Conservation (phyloP, 2,113 vertebrate genomes). For the Perognathus longimembris region DNA sequence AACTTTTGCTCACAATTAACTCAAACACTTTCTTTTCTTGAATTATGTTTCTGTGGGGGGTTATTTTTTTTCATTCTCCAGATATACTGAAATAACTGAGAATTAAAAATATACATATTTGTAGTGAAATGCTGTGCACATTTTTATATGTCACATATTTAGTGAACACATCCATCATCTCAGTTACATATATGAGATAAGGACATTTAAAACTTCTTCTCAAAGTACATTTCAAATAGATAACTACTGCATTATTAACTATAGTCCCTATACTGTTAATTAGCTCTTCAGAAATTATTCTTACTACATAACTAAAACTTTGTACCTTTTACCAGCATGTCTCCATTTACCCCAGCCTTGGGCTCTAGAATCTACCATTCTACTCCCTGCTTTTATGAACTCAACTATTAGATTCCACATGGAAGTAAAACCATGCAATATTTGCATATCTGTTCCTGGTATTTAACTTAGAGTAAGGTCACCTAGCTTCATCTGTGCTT, state of each 20-base stretch:
- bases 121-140: not conserved
- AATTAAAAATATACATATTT: not conserved
- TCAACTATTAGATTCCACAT: not conserved
- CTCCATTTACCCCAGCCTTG: not conserved
- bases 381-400: not conserved
- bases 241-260: not conserved
- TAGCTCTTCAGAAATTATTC: not conserved
- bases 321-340: not conserved
- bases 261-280: not conserved
- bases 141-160: not conserved
- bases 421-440: not conserved
- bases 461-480: not conserved
- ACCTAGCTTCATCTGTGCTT: not conserved
- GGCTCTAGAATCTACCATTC: not conserved
- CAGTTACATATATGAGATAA: not conserved
- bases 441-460: not conserved
- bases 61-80: not conserved
- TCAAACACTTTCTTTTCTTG: not conserved
- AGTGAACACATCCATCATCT: not conserved
- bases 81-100: not conserved
- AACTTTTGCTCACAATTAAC: not conserved
- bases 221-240: not conserved
- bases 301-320: not conserved
- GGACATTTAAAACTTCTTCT: not conserved
- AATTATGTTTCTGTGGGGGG: not conserved